Evolutionary conservation across 2,888 invertebrate genomes (phyloP).

Genomic region (Apamea monoglypha): DNA sequence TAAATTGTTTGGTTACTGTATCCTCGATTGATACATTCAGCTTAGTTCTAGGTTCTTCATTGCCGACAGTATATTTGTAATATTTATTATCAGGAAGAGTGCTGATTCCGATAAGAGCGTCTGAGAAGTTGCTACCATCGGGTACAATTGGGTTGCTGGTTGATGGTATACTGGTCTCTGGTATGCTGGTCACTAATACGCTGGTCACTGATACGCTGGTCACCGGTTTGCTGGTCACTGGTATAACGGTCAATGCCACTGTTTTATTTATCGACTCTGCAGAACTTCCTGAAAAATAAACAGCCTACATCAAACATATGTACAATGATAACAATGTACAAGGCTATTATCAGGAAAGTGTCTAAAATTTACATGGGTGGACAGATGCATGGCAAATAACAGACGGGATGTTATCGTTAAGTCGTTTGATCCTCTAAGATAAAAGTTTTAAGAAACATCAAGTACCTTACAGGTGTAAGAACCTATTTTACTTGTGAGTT

Average conservation of each 20-base stretch:
- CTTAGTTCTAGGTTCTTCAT: conserved; percentile 7
- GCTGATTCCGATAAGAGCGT: conserved; percentile 8
- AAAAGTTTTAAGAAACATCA: background rate
- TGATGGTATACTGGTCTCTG: background rate
- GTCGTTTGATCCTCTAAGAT: background rate
- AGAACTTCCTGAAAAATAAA: conserved; percentile 21
- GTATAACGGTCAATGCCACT: conserved; percentile 5
- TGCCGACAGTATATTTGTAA: conserved; percentile 53
- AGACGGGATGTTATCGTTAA: background rate
- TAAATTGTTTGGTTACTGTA: conserved; percentile 18
- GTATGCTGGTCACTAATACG: conserved; percentile 5
- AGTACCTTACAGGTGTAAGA: background rate
- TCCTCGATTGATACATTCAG: background rate
- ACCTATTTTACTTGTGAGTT: background rate
- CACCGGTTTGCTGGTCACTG: conserved; percentile 8
- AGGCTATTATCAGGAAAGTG: background rate
- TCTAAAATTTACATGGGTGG: background rate
- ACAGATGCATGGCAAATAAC: background rate
- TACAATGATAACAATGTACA: background rate
- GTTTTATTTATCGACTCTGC: conserved; percentile 2
- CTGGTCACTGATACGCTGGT: conserved; percentile 1
- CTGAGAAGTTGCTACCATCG: conserved; percentile 4
- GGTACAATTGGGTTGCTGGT: background rate
- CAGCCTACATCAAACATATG: background rate
- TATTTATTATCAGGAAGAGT: conserved; percentile 41